These are phyloP conservation scores for Drosophila erecta DNA, from an alignment of 1,140 invertebrate genomes.

Conservation along the genomic window DNA sequence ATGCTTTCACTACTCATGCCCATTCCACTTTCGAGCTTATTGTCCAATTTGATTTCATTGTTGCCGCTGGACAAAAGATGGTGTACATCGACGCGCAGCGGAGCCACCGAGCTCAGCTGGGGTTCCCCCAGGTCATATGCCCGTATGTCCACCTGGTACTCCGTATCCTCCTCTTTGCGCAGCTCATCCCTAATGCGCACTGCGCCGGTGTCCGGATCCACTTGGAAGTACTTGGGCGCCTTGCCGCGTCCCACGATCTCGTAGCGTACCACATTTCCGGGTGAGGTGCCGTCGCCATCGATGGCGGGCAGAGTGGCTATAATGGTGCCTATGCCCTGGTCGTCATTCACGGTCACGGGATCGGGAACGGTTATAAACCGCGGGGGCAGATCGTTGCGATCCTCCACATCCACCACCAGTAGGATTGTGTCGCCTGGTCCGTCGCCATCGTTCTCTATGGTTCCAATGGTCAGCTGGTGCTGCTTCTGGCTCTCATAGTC, in stretches of 20 bases:
- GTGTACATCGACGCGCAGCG: conserved; percentile 92
- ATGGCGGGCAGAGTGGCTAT: conserved; percentile 91
- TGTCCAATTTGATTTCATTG: conserved; percentile 54
- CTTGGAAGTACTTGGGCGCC: conserved; percentile 92
- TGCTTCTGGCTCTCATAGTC: conserved; percentile 92
- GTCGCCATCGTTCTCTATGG: conserved; percentile 91
- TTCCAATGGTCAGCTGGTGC: conserved; percentile 91
- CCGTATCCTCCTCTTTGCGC: conserved; percentile 92
- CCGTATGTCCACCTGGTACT: conserved; percentile 94
- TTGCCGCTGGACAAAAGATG: conserved; percentile 88
- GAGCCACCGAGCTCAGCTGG: conserved; percentile 91
- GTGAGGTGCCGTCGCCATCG: conserved; percentile 92
- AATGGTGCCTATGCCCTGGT: conserved; percentile 91
- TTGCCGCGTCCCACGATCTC: conserved; percentile 92
- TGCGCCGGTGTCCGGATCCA: conserved; percentile 92
- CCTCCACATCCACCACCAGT: conserved; percentile 91
- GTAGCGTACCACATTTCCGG: conserved; percentile 92
- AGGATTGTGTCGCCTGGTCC: conserved; percentile 90
- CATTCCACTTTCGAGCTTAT: conserved; percentile 51
- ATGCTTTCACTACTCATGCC: conserved; percentile 87
- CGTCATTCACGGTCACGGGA: conserved; percentile 93
- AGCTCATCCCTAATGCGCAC: conserved; percentile 92
- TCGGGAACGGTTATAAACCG: conserved; percentile 92
- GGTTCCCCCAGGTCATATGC: conserved; percentile 95
- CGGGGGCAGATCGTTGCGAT: conserved; percentile 93